Base-by-base conservation (phyloP, 2,888 invertebrate species). In the Nymphalis urticae region DNA sequence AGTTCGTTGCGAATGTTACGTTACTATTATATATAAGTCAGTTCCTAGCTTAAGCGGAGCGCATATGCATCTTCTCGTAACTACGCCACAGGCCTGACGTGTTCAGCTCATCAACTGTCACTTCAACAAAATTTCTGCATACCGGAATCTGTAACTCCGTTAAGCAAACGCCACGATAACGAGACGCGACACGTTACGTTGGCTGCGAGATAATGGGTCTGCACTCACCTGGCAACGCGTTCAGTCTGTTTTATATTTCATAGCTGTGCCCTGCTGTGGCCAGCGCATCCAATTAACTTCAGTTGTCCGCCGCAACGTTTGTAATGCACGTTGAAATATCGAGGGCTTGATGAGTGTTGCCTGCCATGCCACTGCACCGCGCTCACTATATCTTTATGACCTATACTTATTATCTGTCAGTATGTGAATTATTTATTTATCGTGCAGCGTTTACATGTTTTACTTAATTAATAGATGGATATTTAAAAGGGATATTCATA, bases 231-330 rank as follows among this genome's bases (percentile, higher is more conserved):
- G 75, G 74, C 75, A 75, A 69, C 75, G 71, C 72, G 76, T 73
- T 70, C 73, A 69, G 75, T 73, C 80, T 82, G 82, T 84, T 88
- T 86, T 86, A 89, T 87, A 86, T 89, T 89, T 87, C 85, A 88
- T 85, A 81, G 82, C 73, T 77, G 79, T 81, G 78, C 79, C 75
- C 77, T 77, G 82, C 76, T 79, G 82, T 79, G 83, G 85, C 80
- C 77, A 79, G 83, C 80, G 88, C 87, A 86, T 90, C 88, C 90
- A 90, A 90, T 90, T 90, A 90, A 88, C 89, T 86, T 84, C 86
- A 83, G 85, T 84, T 85, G 88, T 85, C 85, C 77, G 79, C 80
- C 80, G 80, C 85, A 82, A 80, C 82, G 85, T 84, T 85, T 84
- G 87, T 87, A 87, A 87, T 87, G 85, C 81, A 81, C 84, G 79